These are phyloP conservation scores for Ceriagrion tenellum DNA, from an alignment of 2,888 invertebrate species.

Conservation along the genomic window DNA sequence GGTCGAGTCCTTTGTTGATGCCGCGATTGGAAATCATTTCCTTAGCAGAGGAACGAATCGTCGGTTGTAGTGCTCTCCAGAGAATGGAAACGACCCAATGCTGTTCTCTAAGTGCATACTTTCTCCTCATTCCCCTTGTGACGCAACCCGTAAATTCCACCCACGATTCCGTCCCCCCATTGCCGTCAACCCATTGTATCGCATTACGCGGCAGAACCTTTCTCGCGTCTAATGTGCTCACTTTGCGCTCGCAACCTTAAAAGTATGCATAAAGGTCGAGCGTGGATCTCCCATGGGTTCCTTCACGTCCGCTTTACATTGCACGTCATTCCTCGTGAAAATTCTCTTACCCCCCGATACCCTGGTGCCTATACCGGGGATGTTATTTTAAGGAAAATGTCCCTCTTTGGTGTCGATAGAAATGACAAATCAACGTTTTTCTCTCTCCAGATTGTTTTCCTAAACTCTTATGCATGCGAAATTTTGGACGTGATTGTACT, in stretches of 20 bases:
- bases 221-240: conserved; percentile 13
- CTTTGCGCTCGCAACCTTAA: conserved; percentile 6
- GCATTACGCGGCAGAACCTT: background rate
- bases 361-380: background rate
- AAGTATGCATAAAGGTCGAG: conserved; percentile 25
- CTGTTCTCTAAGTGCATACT: background rate
- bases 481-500: too few species aligned
- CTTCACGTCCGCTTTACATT: background rate
- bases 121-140: background rate
- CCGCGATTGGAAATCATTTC: background rate
- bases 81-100: background rate
- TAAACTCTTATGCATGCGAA: background rate
- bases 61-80: background rate
- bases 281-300: background rate
- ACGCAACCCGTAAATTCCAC: background rate
- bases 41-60: background rate
- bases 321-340: conserved; percentile 4
- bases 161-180: background rate
- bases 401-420: background rate
- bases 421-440: background rate
- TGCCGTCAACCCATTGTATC: conserved; percentile 13
- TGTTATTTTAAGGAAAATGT: background rate
- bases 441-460: background rate
- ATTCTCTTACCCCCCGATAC: background rate
- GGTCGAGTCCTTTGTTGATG: background rate